A percentile compares a stretch with the other conserved stretches of the same genome.
phyloP scores from a whole-genome alignment of 2,797 vertebrate species.

The Leptodactylus fallax region DNA sequence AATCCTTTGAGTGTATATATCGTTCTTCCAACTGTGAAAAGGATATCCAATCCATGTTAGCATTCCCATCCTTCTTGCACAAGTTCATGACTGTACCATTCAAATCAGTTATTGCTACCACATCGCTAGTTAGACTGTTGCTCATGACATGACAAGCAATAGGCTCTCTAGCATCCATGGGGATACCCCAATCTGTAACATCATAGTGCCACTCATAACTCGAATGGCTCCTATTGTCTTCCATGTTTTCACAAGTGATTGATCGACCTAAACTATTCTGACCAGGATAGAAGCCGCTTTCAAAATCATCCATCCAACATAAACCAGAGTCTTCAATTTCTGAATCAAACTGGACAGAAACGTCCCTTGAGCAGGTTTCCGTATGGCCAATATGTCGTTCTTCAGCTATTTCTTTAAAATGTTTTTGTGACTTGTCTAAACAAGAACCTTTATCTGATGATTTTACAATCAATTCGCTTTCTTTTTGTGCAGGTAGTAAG shows the following conservation, averaged over 20 bases:
- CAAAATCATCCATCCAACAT: slow-evolving; percentile 59
- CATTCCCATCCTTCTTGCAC: slow-evolving; percentile 83
- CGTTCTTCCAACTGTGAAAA: slow-evolving; percentile 79
- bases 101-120: slow-evolving; percentile 71
- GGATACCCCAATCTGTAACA: slow-evolving; percentile 64
- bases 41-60: slow-evolving; percentile 77
- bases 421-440: not conserved
- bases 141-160: slow-evolving; percentile 71
- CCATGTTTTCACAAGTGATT: slow-evolving; percentile 62
- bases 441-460: not conserved
- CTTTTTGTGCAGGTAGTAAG: slow-evolving; percentile 70
- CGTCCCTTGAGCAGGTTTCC: slow-evolving; percentile 38
- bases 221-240: slow-evolving; percentile 68
- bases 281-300: not conserved
- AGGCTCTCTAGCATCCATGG: slow-evolving; percentile 62
- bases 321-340: slow-evolving; percentile 50
- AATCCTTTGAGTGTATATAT: slow-evolving; percentile 72
- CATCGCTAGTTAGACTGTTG: slow-evolving; percentile 66
- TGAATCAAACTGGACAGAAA: slow-evolving; percentile 55
- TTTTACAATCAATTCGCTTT: slow-evolving; percentile 69
- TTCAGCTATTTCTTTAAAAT: not conserved
- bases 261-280: slow-evolving; percentile 18
- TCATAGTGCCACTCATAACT: slow-evolving; percentile 74
- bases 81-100: slow-evolving; percentile 84
- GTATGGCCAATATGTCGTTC: not conserved